Percentiles rank a stretch among this genome's conserved stretches.
phyloP scores from a whole-genome alignment of 2,888 invertebrate species.

The Sinohyriopsis cumingii region DNA sequence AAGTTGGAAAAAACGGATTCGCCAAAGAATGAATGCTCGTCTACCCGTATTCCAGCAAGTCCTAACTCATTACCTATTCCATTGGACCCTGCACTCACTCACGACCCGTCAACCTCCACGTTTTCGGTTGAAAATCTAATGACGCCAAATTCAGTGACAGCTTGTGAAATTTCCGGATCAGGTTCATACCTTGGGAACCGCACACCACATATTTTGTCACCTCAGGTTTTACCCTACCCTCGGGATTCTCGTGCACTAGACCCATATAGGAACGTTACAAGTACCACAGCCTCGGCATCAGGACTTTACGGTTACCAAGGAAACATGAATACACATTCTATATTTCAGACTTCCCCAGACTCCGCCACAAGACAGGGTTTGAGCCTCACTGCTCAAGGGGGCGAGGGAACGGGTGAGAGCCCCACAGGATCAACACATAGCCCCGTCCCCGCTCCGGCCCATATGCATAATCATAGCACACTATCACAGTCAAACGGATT shows the following conservation, averaged over 20 bases:
- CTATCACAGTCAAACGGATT: conserved; percentile 56
- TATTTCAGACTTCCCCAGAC: conserved; percentile 31
- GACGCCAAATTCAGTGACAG: conserved; percentile 44
- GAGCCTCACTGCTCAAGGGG: conserved; percentile 22
- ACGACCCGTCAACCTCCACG: conserved; percentile 45
- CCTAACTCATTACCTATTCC: conserved; percentile 59
- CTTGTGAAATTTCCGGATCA: conserved; percentile 44
- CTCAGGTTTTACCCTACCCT: conserved; percentile 54
- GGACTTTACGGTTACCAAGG: conserved; percentile 44
- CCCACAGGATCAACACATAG: conserved; percentile 43
- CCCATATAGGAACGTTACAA: conserved; percentile 52
- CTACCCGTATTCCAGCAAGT: conserved; percentile 33
- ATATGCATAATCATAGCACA: conserved; percentile 31
- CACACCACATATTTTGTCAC: conserved; percentile 54
- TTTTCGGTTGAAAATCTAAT: conserved; percentile 68
- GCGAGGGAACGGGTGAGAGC: conserved; percentile 34
- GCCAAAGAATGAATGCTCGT: conserved; percentile 46
- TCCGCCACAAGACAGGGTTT: conserved; percentile 13
- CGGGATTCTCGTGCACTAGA: conserved; percentile 50
- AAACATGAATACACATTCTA: conserved; percentile 46
- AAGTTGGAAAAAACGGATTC: conserved; percentile 61
- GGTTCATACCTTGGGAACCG: conserved; percentile 36
- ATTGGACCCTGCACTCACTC: conserved; percentile 47
- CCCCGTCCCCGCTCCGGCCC: conserved; percentile 44
- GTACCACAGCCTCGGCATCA: conserved; percentile 40